These are phyloP conservation scores for Arion vulgaris DNA, from an alignment of 1,140 invertebrate genomes.

Conservation along the genomic window DNA sequence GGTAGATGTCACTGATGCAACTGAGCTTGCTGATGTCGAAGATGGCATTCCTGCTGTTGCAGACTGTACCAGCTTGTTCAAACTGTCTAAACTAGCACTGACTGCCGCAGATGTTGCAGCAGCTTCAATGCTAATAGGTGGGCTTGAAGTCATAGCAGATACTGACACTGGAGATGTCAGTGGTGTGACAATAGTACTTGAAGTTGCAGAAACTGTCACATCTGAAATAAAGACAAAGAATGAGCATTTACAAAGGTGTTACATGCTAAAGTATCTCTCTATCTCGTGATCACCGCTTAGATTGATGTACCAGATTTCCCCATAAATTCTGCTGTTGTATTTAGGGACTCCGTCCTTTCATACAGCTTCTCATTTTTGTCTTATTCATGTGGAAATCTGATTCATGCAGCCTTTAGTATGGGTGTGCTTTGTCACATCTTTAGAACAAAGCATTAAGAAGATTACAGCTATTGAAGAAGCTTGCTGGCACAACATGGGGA, in stretches of 20 bases:
- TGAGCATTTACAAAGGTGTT: neutral
- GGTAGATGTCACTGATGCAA: neutral
- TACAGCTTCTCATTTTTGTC: too few relatives aligned
- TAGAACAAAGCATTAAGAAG: too few relatives aligned
- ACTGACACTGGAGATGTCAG: neutral
- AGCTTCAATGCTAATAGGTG: neutral
- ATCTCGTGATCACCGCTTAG: too few relatives aligned
- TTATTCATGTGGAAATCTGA: too few relatives aligned
- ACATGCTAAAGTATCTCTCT: neutral
- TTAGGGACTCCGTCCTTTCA: too few relatives aligned
- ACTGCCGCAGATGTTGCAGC: conserved; percentile 2
- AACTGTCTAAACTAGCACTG: conserved; percentile 19
- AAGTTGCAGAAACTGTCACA: neutral
- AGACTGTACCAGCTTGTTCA: conserved; percentile 35
- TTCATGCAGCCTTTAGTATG: too few relatives aligned
- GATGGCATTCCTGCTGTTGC: neutral
- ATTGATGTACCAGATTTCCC: too few relatives aligned
- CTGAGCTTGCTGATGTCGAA: neutral
- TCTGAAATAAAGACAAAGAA: neutral
- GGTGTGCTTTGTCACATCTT: too few relatives aligned
- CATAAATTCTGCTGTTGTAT: too few relatives aligned
- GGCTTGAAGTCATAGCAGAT: neutral
- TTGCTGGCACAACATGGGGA: too few relatives aligned
- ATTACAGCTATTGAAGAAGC: too few relatives aligned
- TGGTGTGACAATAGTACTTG: neutral